A percentile compares a stretch with the other conserved stretches of the same genome.
Evolutionary conservation across 2,113 vertebrate genomes (phyloP).

Genomic region (Hymenochirus boettgeri): DNA sequence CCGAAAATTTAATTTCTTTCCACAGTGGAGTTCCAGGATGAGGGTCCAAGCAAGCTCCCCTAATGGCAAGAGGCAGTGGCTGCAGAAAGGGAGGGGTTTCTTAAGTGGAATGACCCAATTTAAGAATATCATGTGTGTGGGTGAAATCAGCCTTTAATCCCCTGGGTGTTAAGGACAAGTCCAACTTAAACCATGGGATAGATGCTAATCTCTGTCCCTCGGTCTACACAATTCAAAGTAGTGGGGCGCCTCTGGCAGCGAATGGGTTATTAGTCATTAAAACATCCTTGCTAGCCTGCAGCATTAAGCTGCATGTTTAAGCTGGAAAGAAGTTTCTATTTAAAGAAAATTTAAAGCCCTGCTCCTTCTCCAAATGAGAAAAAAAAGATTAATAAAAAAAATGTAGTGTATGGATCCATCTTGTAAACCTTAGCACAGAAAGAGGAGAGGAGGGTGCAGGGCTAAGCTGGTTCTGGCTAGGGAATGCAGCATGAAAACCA

Average conservation of each 20-base stretch:
- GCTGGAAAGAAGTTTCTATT: constrained; percentile 4
- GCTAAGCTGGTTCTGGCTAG: background rate
- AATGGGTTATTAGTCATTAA: constrained; percentile 25
- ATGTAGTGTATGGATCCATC: constrained; percentile 52
- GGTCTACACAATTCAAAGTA: background rate
- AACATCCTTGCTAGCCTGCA: constrained; percentile 15
- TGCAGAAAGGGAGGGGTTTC: too few relatives aligned
- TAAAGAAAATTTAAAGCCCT: constrained; percentile 11
- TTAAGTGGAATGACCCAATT: too few relatives aligned
- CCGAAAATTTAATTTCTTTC: too few relatives aligned
- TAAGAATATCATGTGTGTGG: too few relatives aligned
- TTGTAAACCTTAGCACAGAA: constrained; percentile 42
- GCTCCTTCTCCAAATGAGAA: background rate
- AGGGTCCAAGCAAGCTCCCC: too few relatives aligned
- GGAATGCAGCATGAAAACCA: background rate
- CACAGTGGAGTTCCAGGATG: too few relatives aligned
- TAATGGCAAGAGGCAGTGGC: too few relatives aligned
- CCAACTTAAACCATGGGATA: background rate
- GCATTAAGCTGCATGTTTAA: constrained; percentile 23
- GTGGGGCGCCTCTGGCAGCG: constrained; percentile 25
- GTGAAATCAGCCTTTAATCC: too few relatives aligned
- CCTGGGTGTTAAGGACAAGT: too few relatives aligned
- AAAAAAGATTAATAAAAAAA: too few relatives aligned
- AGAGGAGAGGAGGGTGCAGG: background rate
- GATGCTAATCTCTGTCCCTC: too few relatives aligned